Evolutionary conservation across 2,888 invertebrate species (phyloP), one percentile per base, ranked within the genome.

Genomic region (Bombylius discolor): DNA sequence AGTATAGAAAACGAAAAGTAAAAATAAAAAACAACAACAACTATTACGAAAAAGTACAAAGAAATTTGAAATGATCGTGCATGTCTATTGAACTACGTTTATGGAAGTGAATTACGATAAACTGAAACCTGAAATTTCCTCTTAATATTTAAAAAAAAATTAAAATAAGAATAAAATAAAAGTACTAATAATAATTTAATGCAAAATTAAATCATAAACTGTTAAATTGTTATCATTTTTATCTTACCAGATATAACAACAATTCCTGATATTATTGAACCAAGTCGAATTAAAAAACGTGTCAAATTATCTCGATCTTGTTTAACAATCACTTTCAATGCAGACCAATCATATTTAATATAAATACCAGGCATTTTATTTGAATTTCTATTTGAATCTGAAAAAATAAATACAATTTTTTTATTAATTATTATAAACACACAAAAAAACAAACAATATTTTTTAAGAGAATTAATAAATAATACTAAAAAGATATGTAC

Each of bases 331-430:
- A 97, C 86, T 76, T 89, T 90, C 49, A 97, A 74, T 0, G 95
- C 89, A 23, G 93, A 89, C 76, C 92, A 85, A 66, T 97, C 95
- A 71, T 97, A 97, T 72, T 95, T 95, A 64, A 97, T 87, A 70
- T 91, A 96, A 62, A 97, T 87, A 32, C 97, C 97, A 0, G 96
- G 91, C 31, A 91, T 85, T 1, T 96, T 96, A 68, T 95, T 95
- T 14, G 93, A 93, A 34, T 93, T 95, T 68, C 80, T 79, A 36
- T 74, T 73, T 55, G 82, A 80, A 65, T 82, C 77, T 69, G 57
- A 23, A 56, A 59, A 14, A 49, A 23, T 12, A 49, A n/a, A 49
- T 31, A 8, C 9, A 8, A 8, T 23, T 5, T 9, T 0, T 5
- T 34, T 49, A 32, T 0, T 13, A 34, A 32, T 49, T 7, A 34